phyloP scores from a whole-genome alignment of 2,113 vertebrate genomes.

The Nymphicus hollandicus region DNA sequence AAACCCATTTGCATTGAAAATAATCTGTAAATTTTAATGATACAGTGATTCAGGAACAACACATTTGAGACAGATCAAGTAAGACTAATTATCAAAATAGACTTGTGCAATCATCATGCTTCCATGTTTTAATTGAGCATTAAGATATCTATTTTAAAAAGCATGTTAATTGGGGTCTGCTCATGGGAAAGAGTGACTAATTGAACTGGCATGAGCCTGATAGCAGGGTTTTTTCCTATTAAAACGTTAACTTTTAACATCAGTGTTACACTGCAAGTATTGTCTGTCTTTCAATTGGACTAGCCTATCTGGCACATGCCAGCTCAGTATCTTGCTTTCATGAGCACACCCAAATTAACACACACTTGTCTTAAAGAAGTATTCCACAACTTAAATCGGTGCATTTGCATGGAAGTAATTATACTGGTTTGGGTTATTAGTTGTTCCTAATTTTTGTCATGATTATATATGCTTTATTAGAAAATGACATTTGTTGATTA shows the following conservation, averaged over 20 bases:
- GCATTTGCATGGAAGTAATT: conserved; percentile 54
- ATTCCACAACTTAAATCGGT: conserved; percentile 53
- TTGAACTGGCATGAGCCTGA: conserved; percentile 60
- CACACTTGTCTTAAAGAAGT: conserved; percentile 44
- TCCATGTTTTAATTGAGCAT: conserved; percentile 45
- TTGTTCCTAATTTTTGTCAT: background rate
- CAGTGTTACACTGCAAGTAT: conserved; percentile 55
- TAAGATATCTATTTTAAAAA: conserved; percentile 15
- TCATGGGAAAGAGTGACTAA: conserved; percentile 51
- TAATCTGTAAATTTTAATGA: background rate
- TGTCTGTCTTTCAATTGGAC: conserved; percentile 33
- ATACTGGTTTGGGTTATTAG: conserved; percentile 31
- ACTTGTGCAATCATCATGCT: conserved; percentile 5
- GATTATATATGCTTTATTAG: conserved; percentile 18
- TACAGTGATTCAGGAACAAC: background rate
- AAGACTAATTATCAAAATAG: conserved; percentile 39
- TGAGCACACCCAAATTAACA: conserved; percentile 66
- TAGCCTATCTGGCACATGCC: conserved; percentile 38
- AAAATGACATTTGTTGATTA: conserved; percentile 45
- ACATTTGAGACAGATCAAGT: background rate
- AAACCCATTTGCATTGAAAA: background rate
- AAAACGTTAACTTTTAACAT: conserved; percentile 63
- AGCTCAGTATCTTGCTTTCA: conserved; percentile 57
- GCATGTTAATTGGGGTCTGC: conserved; percentile 60
- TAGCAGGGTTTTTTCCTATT: conserved; percentile 29